Conservation (phyloP, 2,113 vertebrate species). For the Lophochroa leadbeateri region DNA sequence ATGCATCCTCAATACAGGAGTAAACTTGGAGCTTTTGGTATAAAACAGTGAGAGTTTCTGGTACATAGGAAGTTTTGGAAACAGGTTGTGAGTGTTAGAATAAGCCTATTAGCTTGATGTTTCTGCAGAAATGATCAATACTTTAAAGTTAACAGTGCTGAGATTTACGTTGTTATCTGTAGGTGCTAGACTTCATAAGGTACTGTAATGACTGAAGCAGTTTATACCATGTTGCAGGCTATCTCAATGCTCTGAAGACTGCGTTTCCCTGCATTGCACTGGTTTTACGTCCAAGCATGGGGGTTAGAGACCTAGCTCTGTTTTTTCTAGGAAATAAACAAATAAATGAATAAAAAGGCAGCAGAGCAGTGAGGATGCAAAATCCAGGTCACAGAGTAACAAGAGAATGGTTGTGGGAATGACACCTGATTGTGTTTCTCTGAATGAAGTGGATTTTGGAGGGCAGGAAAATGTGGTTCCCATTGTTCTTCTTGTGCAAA, state of each 20-base stretch:
- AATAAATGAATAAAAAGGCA: neutral
- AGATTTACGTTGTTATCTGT: neutral
- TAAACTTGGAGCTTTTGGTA: neutral
- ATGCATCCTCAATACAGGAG: neutral
- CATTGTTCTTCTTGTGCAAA: neutral
- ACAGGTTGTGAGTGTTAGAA: neutral
- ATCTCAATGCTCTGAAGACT: neutral
- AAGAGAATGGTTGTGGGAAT: neutral
- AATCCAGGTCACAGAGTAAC: neutral
- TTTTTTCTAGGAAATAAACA: neutral
- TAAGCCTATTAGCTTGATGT: neutral
- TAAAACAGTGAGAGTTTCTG: neutral
- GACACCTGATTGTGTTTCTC: neutral
- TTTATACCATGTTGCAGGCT: accelerated
- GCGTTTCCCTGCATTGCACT: accelerated
- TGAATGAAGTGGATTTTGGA: neutral
- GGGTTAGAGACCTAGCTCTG: neutral
- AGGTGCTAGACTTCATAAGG: neutral
- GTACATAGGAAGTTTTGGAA: neutral
- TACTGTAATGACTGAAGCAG: neutral
- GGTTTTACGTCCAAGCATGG: neutral
- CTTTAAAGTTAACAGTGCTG: neutral
- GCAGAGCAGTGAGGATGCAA: neutral
- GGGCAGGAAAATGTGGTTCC: neutral
- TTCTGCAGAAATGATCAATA: neutral